phyloP scores from a whole-genome alignment of 2,888 invertebrate species.

The Erynnis tages region DNA sequence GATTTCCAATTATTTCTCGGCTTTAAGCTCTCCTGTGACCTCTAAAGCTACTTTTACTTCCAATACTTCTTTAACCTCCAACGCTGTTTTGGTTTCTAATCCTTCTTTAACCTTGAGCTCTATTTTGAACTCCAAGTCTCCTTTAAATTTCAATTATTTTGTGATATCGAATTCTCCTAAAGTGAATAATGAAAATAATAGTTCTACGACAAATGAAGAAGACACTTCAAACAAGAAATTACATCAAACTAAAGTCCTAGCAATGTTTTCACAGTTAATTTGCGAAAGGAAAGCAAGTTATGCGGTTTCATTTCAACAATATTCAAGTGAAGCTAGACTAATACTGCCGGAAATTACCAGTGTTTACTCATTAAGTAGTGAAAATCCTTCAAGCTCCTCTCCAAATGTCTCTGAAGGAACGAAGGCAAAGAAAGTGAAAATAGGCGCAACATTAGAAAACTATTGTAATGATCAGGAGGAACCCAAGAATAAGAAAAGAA shows the following conservation, averaged over 20 bases:
- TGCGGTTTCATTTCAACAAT: neutral
- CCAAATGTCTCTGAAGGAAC: too few relatives aligned
- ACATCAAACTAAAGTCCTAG: neutral
- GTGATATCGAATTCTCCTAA: too few relatives aligned
- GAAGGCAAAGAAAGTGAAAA: too few relatives aligned
- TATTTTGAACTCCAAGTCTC: too few relatives aligned
- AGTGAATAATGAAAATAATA: neutral
- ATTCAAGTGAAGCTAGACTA: neutral
- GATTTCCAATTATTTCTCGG: neutral
- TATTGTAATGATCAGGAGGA: too few relatives aligned
- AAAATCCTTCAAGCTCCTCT: too few relatives aligned
- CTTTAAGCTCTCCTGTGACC: neutral
- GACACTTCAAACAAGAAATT: neutral
- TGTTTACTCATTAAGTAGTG: constrained; percentile 32
- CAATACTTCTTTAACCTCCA: neutral
- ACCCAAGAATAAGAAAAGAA: too few relatives aligned
- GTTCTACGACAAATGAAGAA: constrained; percentile 12
- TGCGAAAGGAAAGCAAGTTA: neutral
- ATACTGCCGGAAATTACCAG: constrained; percentile 30
- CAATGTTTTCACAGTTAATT: neutral
- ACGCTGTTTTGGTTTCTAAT: neutral
- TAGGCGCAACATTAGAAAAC: too few relatives aligned
- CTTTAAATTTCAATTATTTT: too few relatives aligned
- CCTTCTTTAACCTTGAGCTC: too few relatives aligned
- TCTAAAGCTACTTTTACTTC: neutral